Evolutionary conservation across 2,888 invertebrate species (phyloP), one percentile per base, ranked within the genome.

Genomic region (Oscheius sp.): DNA sequence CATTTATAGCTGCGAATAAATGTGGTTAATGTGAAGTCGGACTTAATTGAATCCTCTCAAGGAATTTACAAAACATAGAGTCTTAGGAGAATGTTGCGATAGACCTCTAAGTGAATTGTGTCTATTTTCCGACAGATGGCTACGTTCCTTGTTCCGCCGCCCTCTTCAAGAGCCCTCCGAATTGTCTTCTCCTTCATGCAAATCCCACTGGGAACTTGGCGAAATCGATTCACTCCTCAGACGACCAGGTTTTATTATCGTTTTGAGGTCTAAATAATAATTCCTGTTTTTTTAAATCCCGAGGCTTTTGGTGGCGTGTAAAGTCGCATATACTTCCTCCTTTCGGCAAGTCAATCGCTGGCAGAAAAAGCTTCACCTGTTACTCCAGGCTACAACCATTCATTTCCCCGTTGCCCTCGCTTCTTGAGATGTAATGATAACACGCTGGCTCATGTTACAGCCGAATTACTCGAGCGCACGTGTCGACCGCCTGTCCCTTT

Each of bases 1-100:
- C 31, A 74, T 76, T 29, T 37, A 39, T n/a, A 29, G 31, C 23
- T 68, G 67, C 31, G 39, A 58, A 34, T 57, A 61, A 58, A 46
- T 31, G 12, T 58, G 39, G 6, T 37, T 25, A n/a, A n/a, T n/a
- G n/a, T n/a, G n/a, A n/a, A n/a, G n/a, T n/a, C 37, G 37, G 8
- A 10, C 12, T 37, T 37, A 37, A n/a, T n/a, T n/a, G n/a, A n/a
- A n/a, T n/a, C n/a, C n/a, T n/a, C n/a, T n/a, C n/a, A n/a, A n/a
- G n/a, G n/a, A n/a, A n/a, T n/a, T n/a, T n/a, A n/a, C n/a, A n/a
- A n/a, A n/a, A n/a, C n/a, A n/a, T n/a, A n/a, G n/a, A n/a, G n/a
- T n/a, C n/a, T n/a, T n/a, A n/a, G n/a, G 23, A 29, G 37, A 37
- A 57, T 57, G 57, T 57, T 57, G 57, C 57, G 52, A 52, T 25